Conservation (phyloP, 1,140 invertebrate species). For the Drosophila neocordata region DNA sequence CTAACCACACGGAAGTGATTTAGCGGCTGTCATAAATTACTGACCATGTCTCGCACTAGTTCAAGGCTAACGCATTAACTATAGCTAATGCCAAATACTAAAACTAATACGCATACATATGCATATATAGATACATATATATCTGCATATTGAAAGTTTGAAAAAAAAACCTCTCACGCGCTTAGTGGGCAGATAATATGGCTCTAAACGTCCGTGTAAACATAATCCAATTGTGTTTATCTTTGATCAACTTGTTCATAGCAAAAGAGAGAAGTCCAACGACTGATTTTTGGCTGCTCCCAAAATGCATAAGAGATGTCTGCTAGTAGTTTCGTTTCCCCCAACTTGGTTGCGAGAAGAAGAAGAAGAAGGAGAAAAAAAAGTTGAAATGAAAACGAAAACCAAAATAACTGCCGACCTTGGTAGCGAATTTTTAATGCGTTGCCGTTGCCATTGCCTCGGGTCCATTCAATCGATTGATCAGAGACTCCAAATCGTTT, state of each 20-base stretch:
- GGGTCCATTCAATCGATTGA: slow-evolving; percentile 62
- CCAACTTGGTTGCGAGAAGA: background rate
- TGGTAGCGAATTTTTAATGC: slow-evolving; percentile 64
- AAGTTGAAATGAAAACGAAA: slow-evolving; percentile 1
- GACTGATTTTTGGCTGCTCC: slow-evolving; percentile 5
- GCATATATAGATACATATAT: background rate
- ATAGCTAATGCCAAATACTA: slow-evolving; percentile 48
- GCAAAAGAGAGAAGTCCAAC: background rate
- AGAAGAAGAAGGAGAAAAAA: background rate
- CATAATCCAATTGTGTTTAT: slow-evolving; percentile 24
- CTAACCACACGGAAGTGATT: slow-evolving; percentile 34
- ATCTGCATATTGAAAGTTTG: slow-evolving; percentile 34
- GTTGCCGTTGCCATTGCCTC: slow-evolving; percentile 53
- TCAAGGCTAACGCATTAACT: slow-evolving; percentile 57
- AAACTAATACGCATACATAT: slow-evolving; percentile 28
- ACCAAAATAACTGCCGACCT: slow-evolving; percentile 60
- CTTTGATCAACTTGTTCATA: slow-evolving; percentile 18
- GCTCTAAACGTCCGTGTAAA: slow-evolving; percentile 31
- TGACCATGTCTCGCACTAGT: slow-evolving; percentile 47
- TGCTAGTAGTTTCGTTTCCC: slow-evolving; percentile 50
- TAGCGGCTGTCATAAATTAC: background rate
- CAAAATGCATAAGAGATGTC: slow-evolving; percentile 43
- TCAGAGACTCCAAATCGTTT: slow-evolving; percentile 45
- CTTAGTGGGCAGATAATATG: slow-evolving; percentile 32
- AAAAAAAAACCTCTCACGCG: slow-evolving; percentile 27